Percentiles rank a stretch among this genome's conserved stretches.
These are phyloP conservation scores for Crotalus helleri DNA, from an alignment of 2,113 vertebrate genomes.

Conservation along the genomic window DNA sequence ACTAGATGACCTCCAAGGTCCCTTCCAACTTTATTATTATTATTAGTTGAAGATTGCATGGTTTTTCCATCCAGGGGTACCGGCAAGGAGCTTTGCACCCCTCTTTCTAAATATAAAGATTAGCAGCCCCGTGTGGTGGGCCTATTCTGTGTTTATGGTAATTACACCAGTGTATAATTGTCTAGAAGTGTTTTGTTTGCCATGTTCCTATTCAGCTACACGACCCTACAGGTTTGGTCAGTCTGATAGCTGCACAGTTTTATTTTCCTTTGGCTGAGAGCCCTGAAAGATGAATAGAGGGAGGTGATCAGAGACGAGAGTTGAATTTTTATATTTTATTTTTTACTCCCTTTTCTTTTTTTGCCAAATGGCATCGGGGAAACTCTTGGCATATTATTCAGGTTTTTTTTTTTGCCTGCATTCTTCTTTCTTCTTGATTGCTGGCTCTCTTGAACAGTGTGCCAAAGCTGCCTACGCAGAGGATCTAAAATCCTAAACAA, in stretches of 20 bases:
- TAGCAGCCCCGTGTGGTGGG: neutral
- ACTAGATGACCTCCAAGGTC: too few relatives aligned
- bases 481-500: neutral
- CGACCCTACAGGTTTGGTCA: constrained; percentile 73
- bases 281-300: constrained; percentile 84
- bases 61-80: neutral
- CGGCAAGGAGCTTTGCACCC: neutral
- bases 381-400: constrained; percentile 77
- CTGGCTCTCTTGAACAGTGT: constrained; percentile 58
- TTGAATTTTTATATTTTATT: neutral
- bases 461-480: neutral
- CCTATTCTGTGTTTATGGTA: constrained; percentile 9
- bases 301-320: constrained; percentile 70
- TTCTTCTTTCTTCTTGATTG: neutral
- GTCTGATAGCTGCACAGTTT: constrained; percentile 67
- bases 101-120: constrained; percentile 14
- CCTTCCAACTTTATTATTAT: too few relatives aligned
- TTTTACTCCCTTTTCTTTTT: constrained; percentile 4
- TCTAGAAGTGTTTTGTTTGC: constrained; percentile 51
- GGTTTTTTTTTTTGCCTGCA: constrained; percentile 79
- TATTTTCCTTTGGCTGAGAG: constrained; percentile 70
- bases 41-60: too few relatives aligned
- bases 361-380: constrained; percentile 72
- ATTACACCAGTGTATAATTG: constrained; percentile 26
- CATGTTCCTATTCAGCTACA: constrained; percentile 35